phyloP scores from a whole-genome alignment of 64 coral and sea anemone species.

The Actinia tenebrosa region DNA sequence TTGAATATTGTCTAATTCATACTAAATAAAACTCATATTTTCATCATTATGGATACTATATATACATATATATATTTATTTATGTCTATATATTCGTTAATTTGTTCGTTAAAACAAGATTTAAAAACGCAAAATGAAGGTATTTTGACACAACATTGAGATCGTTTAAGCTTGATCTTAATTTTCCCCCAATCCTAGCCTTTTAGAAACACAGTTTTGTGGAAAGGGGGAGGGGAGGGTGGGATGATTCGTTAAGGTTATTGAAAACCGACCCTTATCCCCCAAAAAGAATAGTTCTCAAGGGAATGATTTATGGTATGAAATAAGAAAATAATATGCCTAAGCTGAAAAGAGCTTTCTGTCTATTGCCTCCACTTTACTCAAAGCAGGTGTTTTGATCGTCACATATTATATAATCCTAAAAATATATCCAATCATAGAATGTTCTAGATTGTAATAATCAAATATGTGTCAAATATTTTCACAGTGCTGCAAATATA shows the following conservation, averaged over 20 bases:
- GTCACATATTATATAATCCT: background rate
- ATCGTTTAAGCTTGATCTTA: too few relatives aligned
- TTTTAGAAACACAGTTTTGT: too few relatives aligned
- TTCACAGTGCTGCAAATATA: background rate
- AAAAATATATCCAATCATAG: background rate
- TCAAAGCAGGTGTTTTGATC: background rate
- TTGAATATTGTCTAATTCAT: conserved; percentile 1
- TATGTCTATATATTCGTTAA: background rate
- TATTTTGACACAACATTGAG: too few relatives aligned
- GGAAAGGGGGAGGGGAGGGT: too few relatives aligned
- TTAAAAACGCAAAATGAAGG: too few relatives aligned
- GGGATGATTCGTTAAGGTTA: too few relatives aligned
- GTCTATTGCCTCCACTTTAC: background rate
- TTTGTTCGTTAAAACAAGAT: too few relatives aligned
- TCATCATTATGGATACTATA: background rate
- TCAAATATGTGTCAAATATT: background rate
- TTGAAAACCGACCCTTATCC: too few relatives aligned
- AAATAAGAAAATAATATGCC: background rate
- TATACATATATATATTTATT: background rate
- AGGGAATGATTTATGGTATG: too few relatives aligned
- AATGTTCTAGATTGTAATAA: background rate
- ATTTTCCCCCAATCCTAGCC: too few relatives aligned
- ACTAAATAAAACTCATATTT: conserved; percentile 1
- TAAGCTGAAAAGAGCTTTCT: background rate
- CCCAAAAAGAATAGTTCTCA: too few relatives aligned